Conservation (phyloP, 1,140 invertebrate genomes). For the Eriocheir sinensis region DNA sequence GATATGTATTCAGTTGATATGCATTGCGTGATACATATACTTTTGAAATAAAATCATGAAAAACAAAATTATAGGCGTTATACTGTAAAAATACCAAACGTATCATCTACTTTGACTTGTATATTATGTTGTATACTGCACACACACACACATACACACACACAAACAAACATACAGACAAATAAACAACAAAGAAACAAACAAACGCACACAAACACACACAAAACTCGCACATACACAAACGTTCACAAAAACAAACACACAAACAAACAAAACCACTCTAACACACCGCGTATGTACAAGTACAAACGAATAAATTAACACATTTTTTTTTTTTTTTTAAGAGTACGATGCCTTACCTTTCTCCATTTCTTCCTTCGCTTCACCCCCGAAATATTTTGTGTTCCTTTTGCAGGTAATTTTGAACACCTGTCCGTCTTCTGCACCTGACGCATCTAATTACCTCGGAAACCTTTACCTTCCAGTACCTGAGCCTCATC, state of each 20-base stretch:
- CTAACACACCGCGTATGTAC: not conserved
- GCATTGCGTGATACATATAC: not conserved
- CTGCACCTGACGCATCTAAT: not conserved
- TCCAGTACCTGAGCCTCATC: not conserved
- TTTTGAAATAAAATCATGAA: not conserved
- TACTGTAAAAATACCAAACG: not conserved
- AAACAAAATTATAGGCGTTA: not conserved
- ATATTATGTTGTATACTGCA: not conserved
- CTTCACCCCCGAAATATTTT: too few species aligned
- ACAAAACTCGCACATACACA: not conserved
- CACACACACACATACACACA: too few species aligned
- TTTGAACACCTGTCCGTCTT: not conserved
- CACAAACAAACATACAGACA: too few species aligned
- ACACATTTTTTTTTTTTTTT: not conserved
- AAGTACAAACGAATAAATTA: not conserved
- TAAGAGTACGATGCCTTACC: not conserved
- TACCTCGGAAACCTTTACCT: not conserved
- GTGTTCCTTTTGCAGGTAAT: not conserved
- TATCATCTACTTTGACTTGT: not conserved
- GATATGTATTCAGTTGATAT: not conserved
- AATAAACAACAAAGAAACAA: too few species aligned
- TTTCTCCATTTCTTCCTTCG: too few species aligned
- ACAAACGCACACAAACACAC: not conserved
- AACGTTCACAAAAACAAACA: not conserved
- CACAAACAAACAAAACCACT: not conserved